A percentile compares a stretch with the other conserved stretches of the same genome.
phyloP scores from a whole-genome alignment of 1,140 invertebrate genomes.

The Drosophila watanabei region DNA sequence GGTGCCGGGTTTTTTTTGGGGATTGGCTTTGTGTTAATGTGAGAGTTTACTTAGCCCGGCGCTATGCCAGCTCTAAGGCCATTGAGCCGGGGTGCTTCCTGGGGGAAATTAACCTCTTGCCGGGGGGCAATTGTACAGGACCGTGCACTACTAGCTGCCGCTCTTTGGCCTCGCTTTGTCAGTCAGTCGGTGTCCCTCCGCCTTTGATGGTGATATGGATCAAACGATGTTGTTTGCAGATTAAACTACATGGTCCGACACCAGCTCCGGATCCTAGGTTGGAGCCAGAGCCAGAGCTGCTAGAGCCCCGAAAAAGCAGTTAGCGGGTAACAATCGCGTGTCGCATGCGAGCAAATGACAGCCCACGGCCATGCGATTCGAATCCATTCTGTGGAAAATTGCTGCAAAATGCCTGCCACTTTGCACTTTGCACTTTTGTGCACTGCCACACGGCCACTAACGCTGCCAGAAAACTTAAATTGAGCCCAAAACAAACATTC shows the following conservation, averaged over 20 bases:
- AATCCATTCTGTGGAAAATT: constrained; percentile 54
- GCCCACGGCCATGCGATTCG: constrained; percentile 45
- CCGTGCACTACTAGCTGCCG: constrained; percentile 45
- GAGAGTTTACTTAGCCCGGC: constrained; percentile 74
- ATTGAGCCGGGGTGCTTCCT: constrained; percentile 73
- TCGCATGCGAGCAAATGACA: constrained; percentile 78
- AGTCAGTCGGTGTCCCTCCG: constrained; percentile 14
- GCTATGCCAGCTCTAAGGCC: constrained; percentile 71
- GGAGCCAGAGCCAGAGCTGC: neutral
- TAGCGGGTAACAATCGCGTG: constrained; percentile 60
- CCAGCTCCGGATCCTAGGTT: constrained; percentile 17
- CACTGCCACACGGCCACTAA: constrained; percentile 45
- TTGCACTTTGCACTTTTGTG: constrained; percentile 71
- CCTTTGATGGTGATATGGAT: constrained; percentile 73
- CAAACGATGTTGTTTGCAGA: constrained; percentile 82
- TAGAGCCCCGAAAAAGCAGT: constrained; percentile 65
- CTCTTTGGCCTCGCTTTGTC: constrained; percentile 47
- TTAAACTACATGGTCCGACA: constrained; percentile 73
- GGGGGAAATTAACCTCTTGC: constrained; percentile 79
- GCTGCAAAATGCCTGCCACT: constrained; percentile 73
- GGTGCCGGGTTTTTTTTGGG: constrained; percentile 33
- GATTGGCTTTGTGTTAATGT: constrained; percentile 68
- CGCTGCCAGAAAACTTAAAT: constrained; percentile 70
- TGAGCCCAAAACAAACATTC: constrained; percentile 73
- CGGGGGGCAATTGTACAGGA: constrained; percentile 44